These are phyloP conservation scores for Cataglyphis hispanica DNA, from an alignment of 1,140 invertebrate genomes.

Conservation along the genomic window DNA sequence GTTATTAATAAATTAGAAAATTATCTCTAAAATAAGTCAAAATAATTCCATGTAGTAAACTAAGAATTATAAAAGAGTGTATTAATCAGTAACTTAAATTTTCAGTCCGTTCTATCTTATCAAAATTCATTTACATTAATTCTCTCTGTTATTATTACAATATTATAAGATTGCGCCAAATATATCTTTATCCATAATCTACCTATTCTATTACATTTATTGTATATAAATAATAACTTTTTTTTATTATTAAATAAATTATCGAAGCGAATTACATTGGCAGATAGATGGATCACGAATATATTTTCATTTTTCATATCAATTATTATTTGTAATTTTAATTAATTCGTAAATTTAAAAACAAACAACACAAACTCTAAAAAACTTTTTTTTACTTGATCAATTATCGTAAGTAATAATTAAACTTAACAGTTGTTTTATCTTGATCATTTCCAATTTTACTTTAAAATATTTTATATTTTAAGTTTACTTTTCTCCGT, in stretches of 20 bases:
- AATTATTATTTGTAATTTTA: neutral
- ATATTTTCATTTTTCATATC: neutral
- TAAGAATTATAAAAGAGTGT: neutral
- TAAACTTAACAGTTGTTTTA: neutral
- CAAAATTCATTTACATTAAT: neutral
- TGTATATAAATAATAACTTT: neutral
- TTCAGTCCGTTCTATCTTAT: neutral
- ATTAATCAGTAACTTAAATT: neutral
- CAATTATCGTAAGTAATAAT: neutral
- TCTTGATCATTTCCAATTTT: neutral
- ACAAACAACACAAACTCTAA: neutral
- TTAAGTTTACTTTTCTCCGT: neutral
- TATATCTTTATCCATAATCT: neutral
- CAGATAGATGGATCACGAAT: neutral
- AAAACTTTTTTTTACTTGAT: neutral
- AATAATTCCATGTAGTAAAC: neutral
- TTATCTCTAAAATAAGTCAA: neutral
- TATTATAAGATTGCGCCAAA: neutral
- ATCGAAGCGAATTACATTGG: conserved; percentile 10
- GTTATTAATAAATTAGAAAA: neutral
- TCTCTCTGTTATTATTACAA: neutral
- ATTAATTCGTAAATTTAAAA: too few species aligned
- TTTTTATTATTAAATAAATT: conserved; percentile 15
- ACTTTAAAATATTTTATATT: neutral
- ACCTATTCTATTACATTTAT: too few species aligned